Evolutionary conservation across 1,140 invertebrate species (phyloP).

Genomic region (Drosophila sulfurigaster): DNA sequence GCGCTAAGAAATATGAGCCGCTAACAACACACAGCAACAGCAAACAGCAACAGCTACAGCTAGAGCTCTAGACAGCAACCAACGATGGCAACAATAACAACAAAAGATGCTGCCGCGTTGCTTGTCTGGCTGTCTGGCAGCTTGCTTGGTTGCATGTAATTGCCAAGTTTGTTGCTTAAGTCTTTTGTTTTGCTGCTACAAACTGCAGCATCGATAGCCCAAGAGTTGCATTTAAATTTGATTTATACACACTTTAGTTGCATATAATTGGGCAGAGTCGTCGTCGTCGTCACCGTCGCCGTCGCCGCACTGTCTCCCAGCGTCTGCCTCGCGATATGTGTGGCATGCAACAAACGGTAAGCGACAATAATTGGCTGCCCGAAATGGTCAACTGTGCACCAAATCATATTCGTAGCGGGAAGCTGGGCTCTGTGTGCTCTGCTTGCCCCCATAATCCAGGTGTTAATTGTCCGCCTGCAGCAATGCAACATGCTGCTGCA

Average conservation of each 20-base stretch:
- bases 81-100: constrained; percentile 51
- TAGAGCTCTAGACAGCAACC: constrained; percentile 39
- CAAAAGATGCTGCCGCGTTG: constrained; percentile 66
- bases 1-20: constrained; percentile 81
- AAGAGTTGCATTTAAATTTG: constrained; percentile 76
- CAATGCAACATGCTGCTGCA: constrained; percentile 32
- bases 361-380: constrained; percentile 52
- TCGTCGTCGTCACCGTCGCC: constrained; percentile 22
- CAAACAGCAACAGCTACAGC: constrained; percentile 45
- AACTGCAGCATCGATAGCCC: constrained; percentile 52
- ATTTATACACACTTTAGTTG: constrained; percentile 71
- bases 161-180: constrained; percentile 83
- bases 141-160: constrained; percentile 67
- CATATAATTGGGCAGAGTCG: constrained; percentile 80
- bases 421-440: background rate
- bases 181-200: constrained; percentile 70
- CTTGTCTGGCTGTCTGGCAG: background rate
- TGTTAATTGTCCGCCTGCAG: constrained; percentile 51
- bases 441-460: constrained; percentile 25
- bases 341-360: constrained; percentile 1
- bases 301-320: constrained; percentile 50
- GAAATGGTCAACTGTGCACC: constrained; percentile 26
- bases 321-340: constrained; percentile 16
- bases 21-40: constrained; percentile 67
- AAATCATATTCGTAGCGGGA: constrained; percentile 53